Base-by-base conservation (phyloP, 1,140 invertebrate genomes). In the Drosophila ohnishii region DNA sequence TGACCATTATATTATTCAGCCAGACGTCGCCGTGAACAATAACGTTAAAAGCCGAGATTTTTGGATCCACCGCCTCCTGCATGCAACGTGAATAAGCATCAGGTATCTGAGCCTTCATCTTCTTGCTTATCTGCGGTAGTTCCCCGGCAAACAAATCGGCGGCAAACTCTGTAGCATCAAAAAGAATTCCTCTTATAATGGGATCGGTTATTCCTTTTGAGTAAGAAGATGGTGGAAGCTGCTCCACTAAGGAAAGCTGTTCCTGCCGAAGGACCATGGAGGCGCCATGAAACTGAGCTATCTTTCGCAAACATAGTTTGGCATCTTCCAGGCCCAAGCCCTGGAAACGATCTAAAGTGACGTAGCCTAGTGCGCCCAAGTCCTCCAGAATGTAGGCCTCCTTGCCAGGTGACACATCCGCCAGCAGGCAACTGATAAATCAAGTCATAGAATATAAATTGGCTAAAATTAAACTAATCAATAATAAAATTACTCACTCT, bases 1-100 rank as follows among this genome's bases (percentile, higher is more conserved):
- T 69, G 75, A 95, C 94, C 57, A 95, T 78, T 80, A 95, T 93
- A 74, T 95, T 95, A 75, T 95, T 95, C 0, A 94, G 78, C 94
- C 94, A 95, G 4, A 92, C 91, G 82, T 95, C 95, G 14, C 94
- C 95, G 55, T 95, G 95, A 55, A 93, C 93, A 35, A 95, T 90
- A 2, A 95, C 94, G 40, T 93, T 92, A 63, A 80, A 64, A 13
- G 0, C 59, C 42, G 37, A 70, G 11, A 67, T 74, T 6, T 73
- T 63, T 0, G 79, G 51, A 55, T 67, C 34, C 9, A 90, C 82
- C 5, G 79, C 28, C 32, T 47, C 8, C 13, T 35, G n/a, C 7
- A 90, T 76, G n/a, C 72, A 62, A 7, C 37, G 42, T 3, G 50
- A 30, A 53, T 70, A 90, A 14, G 50, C 57, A 0, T 37, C 22